Conservation (phyloP, 2,888 invertebrate genomes). For the Hypercompe scribonia region DNA sequence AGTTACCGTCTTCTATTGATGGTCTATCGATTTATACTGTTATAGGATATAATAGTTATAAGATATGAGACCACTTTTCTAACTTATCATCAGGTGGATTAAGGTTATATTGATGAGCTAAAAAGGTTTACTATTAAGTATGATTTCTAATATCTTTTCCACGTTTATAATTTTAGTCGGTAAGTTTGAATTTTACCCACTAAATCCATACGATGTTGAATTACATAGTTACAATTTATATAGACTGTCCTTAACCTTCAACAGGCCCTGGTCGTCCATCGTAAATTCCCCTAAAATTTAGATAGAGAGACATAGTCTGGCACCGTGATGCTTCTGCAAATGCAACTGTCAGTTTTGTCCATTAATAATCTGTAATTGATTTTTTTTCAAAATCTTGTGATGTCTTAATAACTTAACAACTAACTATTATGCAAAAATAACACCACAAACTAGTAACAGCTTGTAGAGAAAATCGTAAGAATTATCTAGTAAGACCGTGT, state of each 20-base stretch:
- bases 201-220: neutral
- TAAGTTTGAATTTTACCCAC: neutral
- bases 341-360: neutral
- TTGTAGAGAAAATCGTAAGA: too few species aligned
- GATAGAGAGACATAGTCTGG: neutral
- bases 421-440: too few species aligned
- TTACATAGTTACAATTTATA: neutral
- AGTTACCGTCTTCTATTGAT: slow-evolving; percentile 33
- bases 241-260: neutral
- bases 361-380: too few species aligned
- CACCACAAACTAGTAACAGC: too few species aligned
- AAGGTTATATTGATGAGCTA: neutral
- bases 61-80: neutral
- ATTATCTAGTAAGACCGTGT: too few species aligned
- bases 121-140: neutral
- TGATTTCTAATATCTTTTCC: too few species aligned
- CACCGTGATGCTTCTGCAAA: neutral
- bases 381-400: too few species aligned
- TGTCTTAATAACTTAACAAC: too few species aligned
- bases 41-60: neutral
- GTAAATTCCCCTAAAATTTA: neutral
- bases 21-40: neutral
- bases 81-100: neutral
- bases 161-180: neutral
- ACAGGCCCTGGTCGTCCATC: too few species aligned